Conservation (phyloP, 2,113 vertebrate genomes). For the Tympanuchus pallidicinctus region DNA sequence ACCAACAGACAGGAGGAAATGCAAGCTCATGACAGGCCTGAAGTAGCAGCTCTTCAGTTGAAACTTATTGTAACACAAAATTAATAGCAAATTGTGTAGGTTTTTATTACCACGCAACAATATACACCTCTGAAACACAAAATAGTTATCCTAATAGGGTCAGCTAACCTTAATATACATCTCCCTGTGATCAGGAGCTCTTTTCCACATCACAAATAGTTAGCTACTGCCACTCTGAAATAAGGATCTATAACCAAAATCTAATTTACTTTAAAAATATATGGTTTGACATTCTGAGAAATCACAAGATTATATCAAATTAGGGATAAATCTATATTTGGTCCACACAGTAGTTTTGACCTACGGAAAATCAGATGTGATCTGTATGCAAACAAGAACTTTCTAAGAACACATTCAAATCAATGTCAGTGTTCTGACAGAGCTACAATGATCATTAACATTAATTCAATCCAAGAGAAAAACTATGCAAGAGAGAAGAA, state of each 20-base stretch:
- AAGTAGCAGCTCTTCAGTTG: background rate
- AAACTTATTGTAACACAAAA: background rate
- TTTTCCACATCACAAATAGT: background rate
- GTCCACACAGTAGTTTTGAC: background rate
- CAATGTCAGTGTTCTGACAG: background rate
- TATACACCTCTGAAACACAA: background rate
- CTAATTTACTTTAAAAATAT: background rate
- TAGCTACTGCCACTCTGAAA: background rate
- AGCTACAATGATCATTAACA: background rate
- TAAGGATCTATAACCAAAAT: background rate
- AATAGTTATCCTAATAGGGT: background rate
- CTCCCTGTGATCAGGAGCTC: background rate
- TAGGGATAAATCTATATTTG: background rate
- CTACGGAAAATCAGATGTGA: background rate
- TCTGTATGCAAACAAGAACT: background rate
- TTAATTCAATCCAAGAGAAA: background rate
- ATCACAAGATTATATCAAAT: background rate
- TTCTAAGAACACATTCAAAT: constrained; percentile 21
- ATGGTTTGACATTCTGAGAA: background rate
- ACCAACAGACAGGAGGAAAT: background rate
- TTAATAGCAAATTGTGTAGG: background rate
- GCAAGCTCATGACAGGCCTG: background rate
- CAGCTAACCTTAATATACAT: background rate
- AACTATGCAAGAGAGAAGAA: background rate
- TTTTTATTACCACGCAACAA: background rate